Percentiles rank a stretch among this genome's conserved stretches.
These are phyloP conservation scores for Dermatemys mawii DNA, from an alignment of 2,113 vertebrate species.

Conservation along the genomic window DNA sequence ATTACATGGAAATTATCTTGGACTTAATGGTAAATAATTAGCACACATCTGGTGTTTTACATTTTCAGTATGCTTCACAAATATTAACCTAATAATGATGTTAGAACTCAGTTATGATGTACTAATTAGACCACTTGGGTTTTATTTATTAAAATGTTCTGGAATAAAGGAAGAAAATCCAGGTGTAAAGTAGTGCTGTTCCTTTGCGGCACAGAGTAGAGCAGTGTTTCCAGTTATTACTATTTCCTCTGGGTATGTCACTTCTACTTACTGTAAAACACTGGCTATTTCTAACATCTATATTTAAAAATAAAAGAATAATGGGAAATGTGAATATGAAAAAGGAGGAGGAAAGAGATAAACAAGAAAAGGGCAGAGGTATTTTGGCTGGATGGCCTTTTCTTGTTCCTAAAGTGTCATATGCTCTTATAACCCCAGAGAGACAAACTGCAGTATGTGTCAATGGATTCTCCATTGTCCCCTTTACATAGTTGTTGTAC, in stretches of 20 bases:
- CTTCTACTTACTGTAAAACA: neutral
- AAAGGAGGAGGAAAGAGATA: neutral
- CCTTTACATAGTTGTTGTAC: neutral
- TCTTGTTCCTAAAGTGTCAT: neutral
- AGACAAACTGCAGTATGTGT: neutral
- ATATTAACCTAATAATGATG: conserved; percentile 20
- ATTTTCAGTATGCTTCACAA: neutral
- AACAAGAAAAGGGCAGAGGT: neutral
- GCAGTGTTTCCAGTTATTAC: neutral
- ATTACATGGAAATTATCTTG: conserved; percentile 32
- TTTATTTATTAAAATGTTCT: conserved; percentile 24
- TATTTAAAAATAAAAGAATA: neutral
- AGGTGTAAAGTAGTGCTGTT: neutral
- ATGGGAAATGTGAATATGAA: neutral
- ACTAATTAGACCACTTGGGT: neutral
- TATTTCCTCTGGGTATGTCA: neutral
- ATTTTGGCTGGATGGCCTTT: neutral
- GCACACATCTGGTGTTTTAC: conserved; percentile 19
- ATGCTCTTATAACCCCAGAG: neutral
- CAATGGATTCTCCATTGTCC: neutral
- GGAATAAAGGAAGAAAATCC: conserved; percentile 25
- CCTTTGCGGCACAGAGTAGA: neutral
- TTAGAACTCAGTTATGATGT: conserved; percentile 28
- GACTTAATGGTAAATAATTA: conserved; percentile 50
- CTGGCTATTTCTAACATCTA: neutral